Percentiles rank a stretch among this genome's conserved stretches.
phyloP scores from a whole-genome alignment of 2,113 vertebrate species.

The Dasypus novemcinctus region DNA sequence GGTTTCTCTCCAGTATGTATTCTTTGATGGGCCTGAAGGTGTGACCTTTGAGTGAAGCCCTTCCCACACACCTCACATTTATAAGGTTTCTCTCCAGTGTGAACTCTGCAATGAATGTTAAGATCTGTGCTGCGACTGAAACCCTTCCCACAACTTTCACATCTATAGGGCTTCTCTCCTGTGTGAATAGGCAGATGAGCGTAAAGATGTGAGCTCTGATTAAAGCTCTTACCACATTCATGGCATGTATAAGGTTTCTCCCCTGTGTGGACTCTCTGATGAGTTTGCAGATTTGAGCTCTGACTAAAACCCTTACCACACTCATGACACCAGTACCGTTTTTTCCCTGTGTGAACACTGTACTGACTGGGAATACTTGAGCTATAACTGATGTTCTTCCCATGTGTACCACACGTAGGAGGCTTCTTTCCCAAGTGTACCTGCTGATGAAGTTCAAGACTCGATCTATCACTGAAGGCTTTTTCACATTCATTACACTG shows the following conservation, averaged over 20 bases:
- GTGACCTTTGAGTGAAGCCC: conserved; percentile 73
- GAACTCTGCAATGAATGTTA: conserved; percentile 67
- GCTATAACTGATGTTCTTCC: neutral
- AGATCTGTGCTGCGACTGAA: conserved; percentile 69
- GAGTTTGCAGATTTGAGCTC: conserved; percentile 75
- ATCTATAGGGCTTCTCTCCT: conserved; percentile 63
- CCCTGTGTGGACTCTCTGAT: conserved; percentile 70
- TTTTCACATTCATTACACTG: neutral
- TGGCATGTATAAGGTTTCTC: conserved; percentile 71
- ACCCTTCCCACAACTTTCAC: conserved; percentile 68
- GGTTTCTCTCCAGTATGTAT: conserved; percentile 78
- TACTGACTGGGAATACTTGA: accelerated
- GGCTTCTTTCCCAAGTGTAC: neutral
- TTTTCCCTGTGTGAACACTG: neutral
- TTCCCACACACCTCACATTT: conserved; percentile 73
- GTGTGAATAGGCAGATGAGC: conserved; percentile 73
- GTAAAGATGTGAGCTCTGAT: conserved; percentile 70
- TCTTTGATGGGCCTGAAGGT: conserved; percentile 75
- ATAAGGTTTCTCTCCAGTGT: conserved; percentile 74
- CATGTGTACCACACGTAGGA: accelerated
- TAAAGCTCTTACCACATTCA: conserved; percentile 73
- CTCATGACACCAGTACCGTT: conserved; percentile 72
- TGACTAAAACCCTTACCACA: conserved; percentile 77
- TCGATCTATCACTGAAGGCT: neutral
- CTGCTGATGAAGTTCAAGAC: neutral